Evolutionary conservation across 2,888 invertebrate species (phyloP), one percentile per base, ranked within the genome.

Genomic region (Blomia tropicalis): DNA sequence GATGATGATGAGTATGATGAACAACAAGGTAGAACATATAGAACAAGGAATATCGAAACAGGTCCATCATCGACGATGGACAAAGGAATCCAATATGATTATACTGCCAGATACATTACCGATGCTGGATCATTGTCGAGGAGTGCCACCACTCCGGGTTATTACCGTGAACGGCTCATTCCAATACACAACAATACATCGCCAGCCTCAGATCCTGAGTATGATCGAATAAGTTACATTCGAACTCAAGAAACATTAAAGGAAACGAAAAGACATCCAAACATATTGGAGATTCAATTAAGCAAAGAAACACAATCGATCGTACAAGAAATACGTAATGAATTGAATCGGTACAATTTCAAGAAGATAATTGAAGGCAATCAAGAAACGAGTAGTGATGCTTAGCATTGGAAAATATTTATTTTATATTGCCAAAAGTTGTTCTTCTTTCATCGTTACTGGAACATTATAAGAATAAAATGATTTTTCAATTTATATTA

Each of bases 241-340:
- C 43, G 17, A 5, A 59, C 54, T 7, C 43, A 51, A 30, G 44
- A 59, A 22, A 59, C 56, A 19, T 19, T 56, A 2, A 17, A 56
- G 23, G 56, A 56, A 7, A 56, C 56, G 22, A 23, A 56, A 17
- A 32, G 29, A 22, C 56, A 56, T n/a, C 60, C 60, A 25, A 43
- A 43, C 19, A 44, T 59, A 14, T 30, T 59, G 17, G 43, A 43
- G n/a, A 44, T 59, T 11, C n/a, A 59, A 23, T 11, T 59, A 19
- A 59, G 60, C 47, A 19, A 59, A 51, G 44, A 59, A 31, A 59
- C 60, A n/a, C 44, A 59, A 31, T 43, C 60, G 5, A 59, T 59
- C 25, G 44, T 59, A 17, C 30, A 44, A 22, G 60, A 43, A 29
- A 59, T 59, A 19, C 23, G 60, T 17, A 44, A 43, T 17, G 60